phyloP scores from a whole-genome alignment of 2,113 vertebrate genomes.

The Vulpes ferrilata region DNA sequence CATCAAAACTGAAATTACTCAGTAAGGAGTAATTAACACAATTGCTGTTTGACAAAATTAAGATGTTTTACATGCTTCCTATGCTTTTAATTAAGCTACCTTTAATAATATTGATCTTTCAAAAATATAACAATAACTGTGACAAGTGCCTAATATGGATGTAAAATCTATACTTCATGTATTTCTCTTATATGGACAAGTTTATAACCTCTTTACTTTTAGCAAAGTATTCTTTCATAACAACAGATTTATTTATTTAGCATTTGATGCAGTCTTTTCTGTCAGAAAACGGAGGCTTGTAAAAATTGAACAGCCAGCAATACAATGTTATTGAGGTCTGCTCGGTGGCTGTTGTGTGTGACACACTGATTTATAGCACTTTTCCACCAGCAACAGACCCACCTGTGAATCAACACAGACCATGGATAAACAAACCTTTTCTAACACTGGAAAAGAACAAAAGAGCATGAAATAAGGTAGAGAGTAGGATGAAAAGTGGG shows the following conservation, averaged over 20 bases:
- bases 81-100: conserved; percentile 62
- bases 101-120: conserved; percentile 43
- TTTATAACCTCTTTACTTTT: conserved; percentile 30
- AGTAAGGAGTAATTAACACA: conserved; percentile 37
- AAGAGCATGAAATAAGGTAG: neutral
- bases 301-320: neutral
- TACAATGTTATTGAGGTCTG: neutral
- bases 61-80: neutral
- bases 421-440: neutral
- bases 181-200: neutral
- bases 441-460: neutral
- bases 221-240: conserved; percentile 13
- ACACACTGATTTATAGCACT: neutral
- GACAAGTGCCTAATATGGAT: conserved; percentile 20
- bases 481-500: neutral
- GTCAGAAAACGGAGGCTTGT: neutral
- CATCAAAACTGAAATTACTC: conserved; percentile 47
- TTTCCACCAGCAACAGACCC: neutral
- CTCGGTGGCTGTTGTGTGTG: neutral
- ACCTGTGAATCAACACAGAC: neutral
- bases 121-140: conserved; percentile 31
- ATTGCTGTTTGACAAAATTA: conserved; percentile 34
- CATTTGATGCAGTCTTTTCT: neutral
- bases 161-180: conserved; percentile 29
- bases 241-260: conserved; percentile 47